A percentile compares a stretch with the other conserved stretches of the same genome.
These are phyloP conservation scores for Hemiprocne comata DNA, from an alignment of 2,113 vertebrate genomes.

Conservation along the genomic window DNA sequence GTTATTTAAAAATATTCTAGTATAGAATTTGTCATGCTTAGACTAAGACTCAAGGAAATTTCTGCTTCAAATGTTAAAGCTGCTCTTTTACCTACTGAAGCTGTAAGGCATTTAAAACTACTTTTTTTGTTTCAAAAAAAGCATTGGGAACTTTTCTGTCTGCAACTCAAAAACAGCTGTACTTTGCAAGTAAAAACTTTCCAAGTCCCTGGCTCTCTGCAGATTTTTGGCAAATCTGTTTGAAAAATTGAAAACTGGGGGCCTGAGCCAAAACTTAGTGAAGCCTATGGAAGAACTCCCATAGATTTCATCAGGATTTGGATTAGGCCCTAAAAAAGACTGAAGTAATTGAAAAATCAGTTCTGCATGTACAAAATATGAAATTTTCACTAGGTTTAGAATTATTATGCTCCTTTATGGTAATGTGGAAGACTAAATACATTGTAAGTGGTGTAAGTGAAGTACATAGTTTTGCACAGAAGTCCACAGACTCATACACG, in stretches of 20 bases:
- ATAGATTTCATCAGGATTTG: constrained; percentile 64
- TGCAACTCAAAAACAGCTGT: constrained; percentile 50
- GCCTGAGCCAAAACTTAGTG: constrained; percentile 53
- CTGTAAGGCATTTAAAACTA: neutral
- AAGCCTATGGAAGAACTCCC: constrained; percentile 58
- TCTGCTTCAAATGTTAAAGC: neutral
- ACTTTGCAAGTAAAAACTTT: constrained; percentile 49
- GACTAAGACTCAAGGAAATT: neutral
- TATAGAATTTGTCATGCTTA: neutral
- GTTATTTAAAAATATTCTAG: neutral
- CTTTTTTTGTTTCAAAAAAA: neutral
- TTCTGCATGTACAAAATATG: constrained; percentile 24
- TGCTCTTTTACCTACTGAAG: neutral
- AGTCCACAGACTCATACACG: neutral
- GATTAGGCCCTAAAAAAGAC: constrained; percentile 37
- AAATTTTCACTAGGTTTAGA: constrained; percentile 41
- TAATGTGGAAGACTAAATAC: constrained; percentile 11
- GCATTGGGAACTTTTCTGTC: constrained; percentile 7
- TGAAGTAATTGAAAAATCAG: constrained; percentile 68
- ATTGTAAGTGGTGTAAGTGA: neutral
- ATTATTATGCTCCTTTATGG: constrained; percentile 26
- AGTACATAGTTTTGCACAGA: neutral
- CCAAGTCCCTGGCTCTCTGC: constrained; percentile 39
- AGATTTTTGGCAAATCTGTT: constrained; percentile 57
- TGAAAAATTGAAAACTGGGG: constrained; percentile 31